phyloP scores from a whole-genome alignment of 2,888 invertebrate species.

The Brachylomia viminalis region DNA sequence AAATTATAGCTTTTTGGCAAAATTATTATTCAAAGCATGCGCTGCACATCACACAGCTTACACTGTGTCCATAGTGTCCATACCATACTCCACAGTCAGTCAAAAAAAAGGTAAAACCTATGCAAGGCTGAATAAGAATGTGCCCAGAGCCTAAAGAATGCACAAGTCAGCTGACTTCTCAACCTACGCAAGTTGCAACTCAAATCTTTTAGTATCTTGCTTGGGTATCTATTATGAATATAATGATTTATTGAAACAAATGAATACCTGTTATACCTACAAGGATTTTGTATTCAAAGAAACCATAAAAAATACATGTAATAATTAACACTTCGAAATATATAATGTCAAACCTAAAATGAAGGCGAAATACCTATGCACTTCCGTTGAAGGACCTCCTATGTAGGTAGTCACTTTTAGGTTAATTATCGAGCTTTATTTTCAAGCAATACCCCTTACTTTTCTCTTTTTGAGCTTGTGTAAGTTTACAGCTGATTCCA shows the following conservation, averaged over 20 bases:
- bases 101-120: constrained; percentile 10
- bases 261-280: background rate
- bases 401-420: constrained; percentile 8
- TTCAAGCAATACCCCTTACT: background rate
- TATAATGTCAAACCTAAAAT: no score
- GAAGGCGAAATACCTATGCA: no score
- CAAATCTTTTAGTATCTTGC: background rate
- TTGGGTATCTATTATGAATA: background rate
- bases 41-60: background rate
- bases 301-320: background rate
- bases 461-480: background rate
- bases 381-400: constrained; percentile 45
- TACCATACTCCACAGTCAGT: background rate
- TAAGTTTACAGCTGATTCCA: constrained; percentile 34
- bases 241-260: background rate
- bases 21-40: constrained; percentile 30
- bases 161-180: constrained; percentile 19
- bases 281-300: background rate
- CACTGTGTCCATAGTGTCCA: background rate
- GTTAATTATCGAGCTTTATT: background rate
- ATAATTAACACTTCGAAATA: constrained; percentile 35
- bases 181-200: background rate
- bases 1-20: constrained; percentile 8
- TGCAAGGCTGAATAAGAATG: constrained; percentile 16
- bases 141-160: constrained; percentile 13